Conservation (phyloP, 2,888 invertebrate species). For the Brassicogethes aeneus region DNA sequence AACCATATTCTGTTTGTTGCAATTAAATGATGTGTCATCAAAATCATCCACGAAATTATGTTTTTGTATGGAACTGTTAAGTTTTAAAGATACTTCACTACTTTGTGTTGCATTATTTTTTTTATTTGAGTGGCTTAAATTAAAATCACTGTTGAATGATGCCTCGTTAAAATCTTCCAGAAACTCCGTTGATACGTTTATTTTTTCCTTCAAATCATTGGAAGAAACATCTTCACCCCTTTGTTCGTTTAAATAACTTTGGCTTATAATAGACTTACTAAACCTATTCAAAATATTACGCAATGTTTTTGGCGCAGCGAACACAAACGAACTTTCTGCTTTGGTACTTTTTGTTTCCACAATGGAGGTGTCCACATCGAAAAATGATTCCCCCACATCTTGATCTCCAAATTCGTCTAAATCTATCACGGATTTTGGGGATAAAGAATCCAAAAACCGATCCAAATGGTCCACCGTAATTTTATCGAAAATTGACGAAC, state of each 20-base stretch:
- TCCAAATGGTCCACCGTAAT: conserved; percentile 25
- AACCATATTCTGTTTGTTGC: not conserved
- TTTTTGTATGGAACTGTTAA: too few species aligned
- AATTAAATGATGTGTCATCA: not conserved
- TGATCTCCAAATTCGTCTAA: not conserved
- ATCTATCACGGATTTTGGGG: not conserved
- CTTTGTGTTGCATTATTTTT: too few species aligned
- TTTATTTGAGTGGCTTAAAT: too few species aligned
- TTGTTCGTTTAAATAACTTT: not conserved
- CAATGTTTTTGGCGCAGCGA: conserved; percentile 24
- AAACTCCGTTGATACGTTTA: too few species aligned
- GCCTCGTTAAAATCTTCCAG: too few species aligned
- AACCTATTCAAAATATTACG: conserved; percentile 18
- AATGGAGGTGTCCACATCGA: not conserved
- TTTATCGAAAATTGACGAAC: conserved; percentile 20
- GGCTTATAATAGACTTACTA: conserved; percentile 12
- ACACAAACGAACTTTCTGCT: conserved; percentile 19
- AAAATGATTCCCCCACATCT: not conserved
- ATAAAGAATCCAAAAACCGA: conserved; percentile 16
- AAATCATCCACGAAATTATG: too few species aligned
- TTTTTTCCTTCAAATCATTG: not conserved
- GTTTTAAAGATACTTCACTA: too few species aligned
- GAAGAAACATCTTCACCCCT: not conserved
- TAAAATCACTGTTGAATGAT: too few species aligned
- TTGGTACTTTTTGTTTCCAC: not conserved